These are phyloP conservation scores for Molossus molossus DNA, from an alignment of 2,797 vertebrate genomes.

Conservation along the genomic window DNA sequence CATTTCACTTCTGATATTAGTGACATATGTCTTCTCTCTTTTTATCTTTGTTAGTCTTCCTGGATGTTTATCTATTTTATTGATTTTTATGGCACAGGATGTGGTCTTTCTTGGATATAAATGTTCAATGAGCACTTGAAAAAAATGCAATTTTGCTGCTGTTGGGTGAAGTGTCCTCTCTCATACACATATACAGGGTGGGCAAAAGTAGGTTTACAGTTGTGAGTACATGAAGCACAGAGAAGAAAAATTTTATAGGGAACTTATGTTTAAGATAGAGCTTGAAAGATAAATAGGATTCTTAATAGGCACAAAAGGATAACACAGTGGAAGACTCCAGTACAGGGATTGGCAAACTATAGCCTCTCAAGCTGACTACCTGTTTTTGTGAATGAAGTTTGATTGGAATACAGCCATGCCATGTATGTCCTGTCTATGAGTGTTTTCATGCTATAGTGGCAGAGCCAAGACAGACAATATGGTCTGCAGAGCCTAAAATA, in stretches of 20 bases:
- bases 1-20: background rate
- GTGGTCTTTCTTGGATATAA: background rate
- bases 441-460: background rate
- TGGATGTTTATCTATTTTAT: background rate
- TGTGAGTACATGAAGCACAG: background rate
- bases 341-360: background rate
- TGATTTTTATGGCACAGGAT: background rate
- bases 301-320: slow-evolving; percentile 26
- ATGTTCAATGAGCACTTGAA: slow-evolving; percentile 8
- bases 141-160: background rate
- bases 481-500: slow-evolving; percentile 18
- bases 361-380: background rate
- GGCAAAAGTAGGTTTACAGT: background rate
- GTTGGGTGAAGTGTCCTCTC: background rate
- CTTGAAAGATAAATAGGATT: slow-evolving; percentile 37
- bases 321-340: background rate
- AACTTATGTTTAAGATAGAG: background rate
- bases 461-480: background rate
- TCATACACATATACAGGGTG: background rate
- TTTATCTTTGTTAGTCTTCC: slow-evolving; percentile 10
- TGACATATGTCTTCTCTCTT: background rate
- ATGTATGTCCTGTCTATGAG: background rate
- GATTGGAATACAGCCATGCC: background rate
- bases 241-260: background rate
- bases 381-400: slow-evolving; percentile 49